phyloP scores from a whole-genome alignment of 2,113 vertebrate species.

The Rostratula benghalensis region DNA sequence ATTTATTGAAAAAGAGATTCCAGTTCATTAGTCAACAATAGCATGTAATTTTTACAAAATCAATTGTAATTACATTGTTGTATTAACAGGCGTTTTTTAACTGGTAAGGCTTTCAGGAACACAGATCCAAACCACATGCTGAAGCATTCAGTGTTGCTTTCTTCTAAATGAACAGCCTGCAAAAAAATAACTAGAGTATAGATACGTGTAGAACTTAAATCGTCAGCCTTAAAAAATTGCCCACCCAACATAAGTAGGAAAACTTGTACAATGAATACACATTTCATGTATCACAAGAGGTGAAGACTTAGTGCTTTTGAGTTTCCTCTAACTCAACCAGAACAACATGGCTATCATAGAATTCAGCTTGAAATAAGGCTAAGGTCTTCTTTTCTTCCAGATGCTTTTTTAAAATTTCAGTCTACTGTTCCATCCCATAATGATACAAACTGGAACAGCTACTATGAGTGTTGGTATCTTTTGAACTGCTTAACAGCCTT shows the following conservation, averaged over 20 bases:
- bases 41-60: conserved; percentile 58
- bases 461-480: neutral
- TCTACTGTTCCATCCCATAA: neutral
- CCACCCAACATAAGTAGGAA: neutral
- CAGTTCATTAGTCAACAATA: conserved; percentile 45
- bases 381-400: neutral
- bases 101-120: conserved; percentile 69
- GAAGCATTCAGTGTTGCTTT: conserved; percentile 83
- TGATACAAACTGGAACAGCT: neutral
- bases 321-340: neutral
- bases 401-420: neutral
- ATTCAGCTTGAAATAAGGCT: neutral
- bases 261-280: neutral
- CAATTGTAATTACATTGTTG: conserved; percentile 49
- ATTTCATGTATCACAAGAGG: neutral
- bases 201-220: neutral
- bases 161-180: conserved; percentile 91
- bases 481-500: neutral
- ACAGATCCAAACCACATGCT: conserved; percentile 23
- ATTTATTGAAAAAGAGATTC: conserved; percentile 70
- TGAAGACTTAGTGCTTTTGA: neutral
- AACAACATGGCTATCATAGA: neutral
- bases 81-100: conserved; percentile 61
- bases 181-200: conserved; percentile 43
- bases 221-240: neutral